These are phyloP conservation scores for Myrmecobius fasciatus DNA, from an alignment of 2,113 vertebrate genomes.

Conservation along the genomic window DNA sequence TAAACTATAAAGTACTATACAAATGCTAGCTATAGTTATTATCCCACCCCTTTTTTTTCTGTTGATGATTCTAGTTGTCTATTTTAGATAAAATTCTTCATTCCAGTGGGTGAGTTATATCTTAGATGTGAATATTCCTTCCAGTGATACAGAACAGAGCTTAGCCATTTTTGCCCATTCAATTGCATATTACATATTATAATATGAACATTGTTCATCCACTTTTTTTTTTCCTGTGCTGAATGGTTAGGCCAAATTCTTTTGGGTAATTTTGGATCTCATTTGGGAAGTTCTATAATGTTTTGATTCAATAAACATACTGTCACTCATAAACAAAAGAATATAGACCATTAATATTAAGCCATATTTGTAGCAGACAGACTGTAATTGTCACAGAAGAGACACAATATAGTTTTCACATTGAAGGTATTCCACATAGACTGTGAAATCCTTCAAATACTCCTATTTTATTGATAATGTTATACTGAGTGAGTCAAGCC, in stretches of 20 bases:
- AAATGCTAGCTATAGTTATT: background rate
- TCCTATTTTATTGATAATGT: background rate
- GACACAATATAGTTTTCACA: background rate
- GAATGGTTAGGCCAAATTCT: background rate
- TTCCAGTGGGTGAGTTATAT: background rate
- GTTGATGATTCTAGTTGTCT: background rate
- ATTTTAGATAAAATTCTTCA: background rate
- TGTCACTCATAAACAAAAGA: background rate
- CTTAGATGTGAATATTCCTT: background rate
- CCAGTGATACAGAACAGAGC: background rate
- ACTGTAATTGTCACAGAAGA: background rate
- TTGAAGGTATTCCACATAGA: background rate
- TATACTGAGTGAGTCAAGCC: background rate
- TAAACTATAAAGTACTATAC: background rate
- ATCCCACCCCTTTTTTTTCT: background rate
- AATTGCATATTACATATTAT: too few relatives aligned
- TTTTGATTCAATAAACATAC: background rate
- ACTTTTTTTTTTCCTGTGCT: background rate
- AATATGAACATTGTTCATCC: background rate
- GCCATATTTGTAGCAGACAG: background rate
- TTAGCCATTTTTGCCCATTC: background rate
- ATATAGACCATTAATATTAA: background rate
- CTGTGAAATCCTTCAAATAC: background rate
- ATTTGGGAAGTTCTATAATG: background rate
- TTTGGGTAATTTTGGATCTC: background rate